Base-by-base conservation (phyloP, 2,113 vertebrate species). In the Cisticola juncidis region DNA sequence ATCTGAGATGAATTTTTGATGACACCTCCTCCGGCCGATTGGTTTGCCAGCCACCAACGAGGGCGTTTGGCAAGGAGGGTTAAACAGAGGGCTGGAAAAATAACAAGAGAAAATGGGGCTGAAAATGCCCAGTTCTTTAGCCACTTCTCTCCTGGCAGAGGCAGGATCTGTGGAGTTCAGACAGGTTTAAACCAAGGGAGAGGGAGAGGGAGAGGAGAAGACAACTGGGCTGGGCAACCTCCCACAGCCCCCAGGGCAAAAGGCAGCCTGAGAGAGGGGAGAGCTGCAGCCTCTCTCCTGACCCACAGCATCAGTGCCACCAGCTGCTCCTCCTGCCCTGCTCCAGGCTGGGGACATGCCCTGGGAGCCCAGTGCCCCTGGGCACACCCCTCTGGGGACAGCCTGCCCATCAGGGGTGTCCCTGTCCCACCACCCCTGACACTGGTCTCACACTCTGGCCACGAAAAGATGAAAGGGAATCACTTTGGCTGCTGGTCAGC, bases 1-100 rank as follows among this genome's bases (percentile, higher is more conserved):
- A 96, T 53, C 68, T 1, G 6, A 90, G 85, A 96, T 92, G 85
- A 93, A 78, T 84, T 87, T 96, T 95, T 94, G 53, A 84, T 94
- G 74, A 61, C 42, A 82, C 47, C 45, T 97, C 70, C 85, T 71
- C 40, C 0, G 0, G 51, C 77, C 89, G 93, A 50, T 94, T 91
- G 76, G 42, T 66, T 90, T 73, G 38, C 65, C 42, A 70, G 28
- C 64, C 70, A 66, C 72, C 58, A 64, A 88, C 84, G 19, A 83
- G 66, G 8, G 69, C 19, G 81, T 92, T 94, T 81, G 57, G 76
- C 81, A 81, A 62, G 28, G 42, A 64, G n/a, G 73, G 51, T 64
- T 62, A 51, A 87, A 53, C 85, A 96, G 72, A 54, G 88, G 48
- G 48, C 82, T 92, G 56, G 47, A 38, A 95, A 61, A 87, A 61